Base-by-base conservation (phyloP, 2,113 vertebrate genomes). In the Callorhinus ursinus region DNA sequence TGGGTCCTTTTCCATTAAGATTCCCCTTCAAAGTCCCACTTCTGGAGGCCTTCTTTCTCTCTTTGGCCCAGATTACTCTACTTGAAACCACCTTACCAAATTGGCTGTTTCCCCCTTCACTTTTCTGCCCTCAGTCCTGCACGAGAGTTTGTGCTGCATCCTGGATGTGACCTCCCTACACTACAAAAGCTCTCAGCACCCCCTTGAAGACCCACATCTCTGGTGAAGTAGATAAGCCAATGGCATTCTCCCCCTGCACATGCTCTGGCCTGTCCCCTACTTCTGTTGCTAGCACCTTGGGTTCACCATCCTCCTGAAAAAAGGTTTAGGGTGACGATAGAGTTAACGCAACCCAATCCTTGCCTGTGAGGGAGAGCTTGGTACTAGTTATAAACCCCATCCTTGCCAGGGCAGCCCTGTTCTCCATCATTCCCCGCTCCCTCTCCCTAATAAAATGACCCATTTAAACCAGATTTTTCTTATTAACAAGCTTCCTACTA, bases 381-480 rank as follows among this genome's bases (percentile, higher is more conserved):
- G 97, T 95, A 92, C 72, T 0, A 0, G 72, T 61, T 82, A 82
- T 36, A 93, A 96, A 81, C 92, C 95, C 96, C 80, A 53, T 85
- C 15, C 51, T 83, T 97, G 96, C 96, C 83, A 98, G 93, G 74
- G 83, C 81, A 21, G 92, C 91, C 83, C 94, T 97, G 96, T 90
- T 96, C 97, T 94, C 95, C 91, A 97, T 88, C 97, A 96, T 77
- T 96, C 96, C 98, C 96, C 33, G 76, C 55, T 90, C 87, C 86
- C n/a, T 94, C 94, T 63, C 9, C 36, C 74, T 93, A 98, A 93
- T 98, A 98, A 98, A 98, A 98, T 96, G 97, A 98, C 89, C 83
- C 92, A 67, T 98, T 98, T 98, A 98, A 96, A 93, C 72, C 97
- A 98, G 95, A 91, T 96, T 98, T 97, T 98, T 97, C 98, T 97